Percentiles rank a stretch among this genome's conserved stretches.
Evolutionary conservation across 2,113 vertebrate genomes (phyloP).

Genomic region (Ondatra zibethicus): DNA sequence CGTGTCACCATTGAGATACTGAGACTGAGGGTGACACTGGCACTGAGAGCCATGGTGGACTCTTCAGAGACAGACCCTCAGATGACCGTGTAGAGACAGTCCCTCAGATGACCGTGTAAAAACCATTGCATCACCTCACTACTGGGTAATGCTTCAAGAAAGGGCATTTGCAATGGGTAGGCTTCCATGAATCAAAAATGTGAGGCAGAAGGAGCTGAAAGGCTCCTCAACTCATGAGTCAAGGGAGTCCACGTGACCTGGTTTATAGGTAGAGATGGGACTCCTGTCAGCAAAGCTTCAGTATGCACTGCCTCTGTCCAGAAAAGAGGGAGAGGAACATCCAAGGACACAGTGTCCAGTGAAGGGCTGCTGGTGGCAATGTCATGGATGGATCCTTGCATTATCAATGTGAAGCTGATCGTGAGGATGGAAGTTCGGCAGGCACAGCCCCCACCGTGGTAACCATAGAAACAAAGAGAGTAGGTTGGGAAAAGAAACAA

Average conservation of each 20-base stretch:
- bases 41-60: no score
- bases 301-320: not conserved
- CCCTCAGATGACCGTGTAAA: not conserved
- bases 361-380: not conserved
- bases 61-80: not conserved
- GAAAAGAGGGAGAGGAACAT: not conserved
- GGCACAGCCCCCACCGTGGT: not conserved
- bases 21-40: not conserved
- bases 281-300: not conserved
- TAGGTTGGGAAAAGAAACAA: not conserved
- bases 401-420: not conserved
- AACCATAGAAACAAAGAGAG: not conserved
- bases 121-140: not conserved
- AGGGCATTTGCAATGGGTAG: not conserved
- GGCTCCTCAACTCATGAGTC: rapidly evolving
- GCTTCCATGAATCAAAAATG: not conserved
- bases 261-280: not conserved
- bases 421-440: not conserved
- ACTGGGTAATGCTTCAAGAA: not conserved
- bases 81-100: not conserved
- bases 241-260: no score
- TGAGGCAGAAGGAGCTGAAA: not conserved
- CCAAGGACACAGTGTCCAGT: not conserved
- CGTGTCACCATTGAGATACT: not conserved
- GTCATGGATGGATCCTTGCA: not conserved